Conservation (phyloP, 2,888 invertebrate genomes). For the Eulithis prunata region DNA sequence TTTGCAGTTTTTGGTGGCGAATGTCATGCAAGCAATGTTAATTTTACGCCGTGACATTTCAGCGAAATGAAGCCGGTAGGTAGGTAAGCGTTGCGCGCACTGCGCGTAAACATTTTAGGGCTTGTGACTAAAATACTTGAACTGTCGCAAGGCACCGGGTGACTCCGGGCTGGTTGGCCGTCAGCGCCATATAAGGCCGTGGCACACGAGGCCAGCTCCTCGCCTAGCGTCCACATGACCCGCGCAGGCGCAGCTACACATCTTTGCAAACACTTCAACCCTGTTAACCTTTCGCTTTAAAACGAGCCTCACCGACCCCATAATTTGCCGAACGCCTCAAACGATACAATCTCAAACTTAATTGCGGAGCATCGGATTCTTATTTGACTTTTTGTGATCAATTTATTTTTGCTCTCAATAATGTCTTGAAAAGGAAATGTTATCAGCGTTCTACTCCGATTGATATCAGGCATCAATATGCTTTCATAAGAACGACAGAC, state of each 20-base stretch:
- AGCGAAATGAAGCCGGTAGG: conserved; percentile 53
- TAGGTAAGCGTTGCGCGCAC: conserved; percentile 44
- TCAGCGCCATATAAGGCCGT: conserved; percentile 72
- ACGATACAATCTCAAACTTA: conserved; percentile 50
- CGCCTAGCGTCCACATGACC: conserved; percentile 40
- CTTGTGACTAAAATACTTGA: conserved; percentile 67
- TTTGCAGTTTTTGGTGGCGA: conserved; percentile 22
- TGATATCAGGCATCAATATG: conserved; percentile 59
- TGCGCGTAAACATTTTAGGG: conserved; percentile 68
- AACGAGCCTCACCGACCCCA: conserved; percentile 41
- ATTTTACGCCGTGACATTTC: conserved; percentile 55
- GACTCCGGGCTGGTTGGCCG: conserved; percentile 61
- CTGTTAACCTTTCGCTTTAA: conserved; percentile 48
- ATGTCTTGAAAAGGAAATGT: conserved; percentile 40
- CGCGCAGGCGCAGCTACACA: conserved; percentile 41
- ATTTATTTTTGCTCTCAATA: conserved; percentile 31
- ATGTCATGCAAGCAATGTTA: conserved; percentile 37
- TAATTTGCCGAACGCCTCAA: conserved; percentile 49
- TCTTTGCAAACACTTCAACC: conserved; percentile 52
- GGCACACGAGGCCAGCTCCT: conserved; percentile 65
- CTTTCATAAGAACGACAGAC: conserved; percentile 56
- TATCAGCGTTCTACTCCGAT: conserved; percentile 54
- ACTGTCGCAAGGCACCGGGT: conserved; percentile 56
- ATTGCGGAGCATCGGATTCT: conserved; percentile 45
- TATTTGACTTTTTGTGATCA: conserved; percentile 35